Base-by-base conservation (phyloP, 2,797 vertebrate genomes). In the Bradypodion ventrale region DNA sequence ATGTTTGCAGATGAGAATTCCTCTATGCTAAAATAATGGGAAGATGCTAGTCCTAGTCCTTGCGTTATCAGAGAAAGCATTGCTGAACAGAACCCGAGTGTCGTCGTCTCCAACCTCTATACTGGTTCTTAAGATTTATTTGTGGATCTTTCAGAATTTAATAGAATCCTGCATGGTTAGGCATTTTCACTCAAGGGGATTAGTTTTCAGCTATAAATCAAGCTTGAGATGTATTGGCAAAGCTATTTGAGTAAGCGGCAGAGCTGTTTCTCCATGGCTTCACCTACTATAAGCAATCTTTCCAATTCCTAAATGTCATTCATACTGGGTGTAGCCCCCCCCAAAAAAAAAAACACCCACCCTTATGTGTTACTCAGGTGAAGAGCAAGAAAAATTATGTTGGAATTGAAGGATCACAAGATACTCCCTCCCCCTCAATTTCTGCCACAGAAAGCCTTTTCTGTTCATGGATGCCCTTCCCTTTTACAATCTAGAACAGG, bases 71-170 rank as follows among this genome's bases (percentile, higher is more conserved):
- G 1, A 52, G 56, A 76, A 52, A 59, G 15, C 15, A 32, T 10
- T 68, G 46, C 44, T 75, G n/a, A 49, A 23, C 46, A 46, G 62
- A 75, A 80, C 23, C 32, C 68, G 69, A 80, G 4, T 0, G 0
- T 25, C 5, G 69, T 62, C 63, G 40, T 56, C 13, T 76, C 60
- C 82, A 83, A 1, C 46, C 85, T 0, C 25, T 87, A 2, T 79
- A 49, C 1, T 77, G 7, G 69, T 86, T 32, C 25, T 86, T 66
- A 46, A 60, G 52, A 80, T 75, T 85, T 87, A 62, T 42, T 82
- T 89, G 63, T 85, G 27, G 29, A 78, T 60, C 80, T 88, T n/a
- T 13, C 63, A 72, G 76, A 91, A 88, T 29, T 42, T 82, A 80
- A 59, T 80, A 84, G 56, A 88, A 86, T 83, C 79, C 16, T 3